phyloP scores from a whole-genome alignment of 2,113 vertebrate species.

The Silurus meridionalis region DNA sequence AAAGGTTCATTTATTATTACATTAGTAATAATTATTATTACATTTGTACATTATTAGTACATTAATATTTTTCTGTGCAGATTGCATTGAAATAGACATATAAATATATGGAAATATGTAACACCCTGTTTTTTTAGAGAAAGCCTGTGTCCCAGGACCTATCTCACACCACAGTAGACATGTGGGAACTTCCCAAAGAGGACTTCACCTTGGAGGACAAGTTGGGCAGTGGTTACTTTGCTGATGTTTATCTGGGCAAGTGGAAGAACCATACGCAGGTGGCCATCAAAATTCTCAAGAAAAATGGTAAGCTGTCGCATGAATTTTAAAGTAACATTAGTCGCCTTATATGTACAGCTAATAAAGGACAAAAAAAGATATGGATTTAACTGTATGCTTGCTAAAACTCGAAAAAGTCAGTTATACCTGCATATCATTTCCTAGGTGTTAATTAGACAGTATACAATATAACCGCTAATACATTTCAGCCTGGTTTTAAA shows the following conservation, averaged over 20 bases:
- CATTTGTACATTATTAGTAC: not conserved
- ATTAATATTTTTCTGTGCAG: not conserved
- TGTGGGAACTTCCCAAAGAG: conserved; percentile 78
- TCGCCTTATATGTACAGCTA: not conserved
- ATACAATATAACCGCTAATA: not conserved
- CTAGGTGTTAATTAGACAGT: not conserved
- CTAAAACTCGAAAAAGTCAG: not conserved
- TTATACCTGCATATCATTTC: not conserved
- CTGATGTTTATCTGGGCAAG: conserved; percentile 74
- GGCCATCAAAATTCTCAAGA: conserved; percentile 81
- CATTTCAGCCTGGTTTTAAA: no score
- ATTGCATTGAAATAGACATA: not conserved
- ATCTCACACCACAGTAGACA: conserved; percentile 62
- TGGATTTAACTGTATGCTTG: not conserved
- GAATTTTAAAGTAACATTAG: not conserved
- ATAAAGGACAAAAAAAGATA: not conserved
- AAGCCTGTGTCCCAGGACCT: conserved; percentile 57
- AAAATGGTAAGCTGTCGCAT: conserved; percentile 60
- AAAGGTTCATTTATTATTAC: not conserved
- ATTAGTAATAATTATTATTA: no score
- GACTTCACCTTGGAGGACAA: conserved; percentile 74
- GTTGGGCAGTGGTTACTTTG: conserved; percentile 78
- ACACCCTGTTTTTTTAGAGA: conserved; percentile 58
- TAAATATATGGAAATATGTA: not conserved
- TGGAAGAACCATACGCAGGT: conserved; percentile 78